These are phyloP conservation scores for Chionoecetes opilio DNA, from an alignment of 1,140 invertebrate species.

Conservation along the genomic window DNA sequence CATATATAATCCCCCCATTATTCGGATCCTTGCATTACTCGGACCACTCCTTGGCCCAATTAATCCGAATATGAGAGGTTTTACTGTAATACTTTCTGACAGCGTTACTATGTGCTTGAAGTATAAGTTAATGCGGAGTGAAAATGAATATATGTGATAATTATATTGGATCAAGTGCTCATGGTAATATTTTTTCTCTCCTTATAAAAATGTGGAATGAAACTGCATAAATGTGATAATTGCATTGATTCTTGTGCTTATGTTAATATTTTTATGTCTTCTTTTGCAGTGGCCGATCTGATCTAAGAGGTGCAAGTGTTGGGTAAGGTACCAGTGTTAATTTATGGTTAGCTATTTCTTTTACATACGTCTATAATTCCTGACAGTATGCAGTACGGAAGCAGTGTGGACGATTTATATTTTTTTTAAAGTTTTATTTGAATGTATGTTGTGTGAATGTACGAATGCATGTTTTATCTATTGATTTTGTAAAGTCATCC, in stretches of 20 bases:
- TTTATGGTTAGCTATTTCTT: background rate
- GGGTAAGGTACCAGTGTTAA: background rate
- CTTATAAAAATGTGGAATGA: no score
- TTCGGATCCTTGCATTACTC: no score
- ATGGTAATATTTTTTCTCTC: no score
- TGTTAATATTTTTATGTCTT: constrained; percentile 39
- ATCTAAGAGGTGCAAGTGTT: constrained; percentile 49
- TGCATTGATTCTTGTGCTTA: background rate
- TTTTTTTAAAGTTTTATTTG: background rate
- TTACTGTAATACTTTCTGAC: no score
- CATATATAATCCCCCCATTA: no score
- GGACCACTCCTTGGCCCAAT: no score
- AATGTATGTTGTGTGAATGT: background rate
- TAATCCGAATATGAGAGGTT: no score
- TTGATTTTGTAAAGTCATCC: background rate
- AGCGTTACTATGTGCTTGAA: no score
- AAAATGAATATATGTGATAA: no score
- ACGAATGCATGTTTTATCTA: background rate
- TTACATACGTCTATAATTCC: background rate
- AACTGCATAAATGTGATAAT: background rate
- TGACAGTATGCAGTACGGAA: background rate
- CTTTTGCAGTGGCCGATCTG: constrained; percentile 76
- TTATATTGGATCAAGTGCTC: no score
- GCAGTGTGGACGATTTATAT: background rate
- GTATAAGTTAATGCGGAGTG: no score